Percentiles rank a stretch among this genome's conserved stretches.
Conservation (phyloP, 2,797 vertebrate genomes). For the Hylomyscus alleni region DNA sequence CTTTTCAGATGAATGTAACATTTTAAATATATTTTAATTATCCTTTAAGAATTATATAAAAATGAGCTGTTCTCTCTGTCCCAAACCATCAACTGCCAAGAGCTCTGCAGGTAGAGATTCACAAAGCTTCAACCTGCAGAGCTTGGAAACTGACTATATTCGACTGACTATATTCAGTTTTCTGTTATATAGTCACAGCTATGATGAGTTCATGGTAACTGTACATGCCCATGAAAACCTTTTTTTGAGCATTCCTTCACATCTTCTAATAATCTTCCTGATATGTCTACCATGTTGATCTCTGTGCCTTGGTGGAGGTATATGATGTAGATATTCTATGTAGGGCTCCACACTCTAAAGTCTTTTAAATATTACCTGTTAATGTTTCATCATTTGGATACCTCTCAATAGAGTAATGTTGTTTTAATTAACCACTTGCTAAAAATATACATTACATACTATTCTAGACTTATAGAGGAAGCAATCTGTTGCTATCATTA, state of each 20-base stretch:
- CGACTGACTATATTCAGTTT: not conserved
- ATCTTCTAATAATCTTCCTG: not conserved
- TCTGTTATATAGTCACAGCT: not conserved
- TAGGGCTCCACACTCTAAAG: not conserved
- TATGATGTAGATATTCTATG: not conserved
- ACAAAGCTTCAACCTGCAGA: not conserved
- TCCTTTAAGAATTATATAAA: not conserved
- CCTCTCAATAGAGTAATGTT: not conserved
- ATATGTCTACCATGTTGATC: not conserved
- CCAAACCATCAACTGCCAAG: not conserved
- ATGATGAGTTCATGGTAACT: not conserved
- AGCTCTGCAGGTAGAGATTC: not conserved
- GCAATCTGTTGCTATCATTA: not conserved
- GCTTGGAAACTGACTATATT: not conserved
- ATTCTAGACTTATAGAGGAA: not conserved
- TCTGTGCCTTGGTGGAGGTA: not conserved
- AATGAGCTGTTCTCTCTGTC: not conserved
- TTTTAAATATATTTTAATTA: not conserved
- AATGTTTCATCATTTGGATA: not conserved
- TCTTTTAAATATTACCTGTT: not conserved
- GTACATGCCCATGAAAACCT: not conserved
- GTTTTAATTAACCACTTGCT: slow-evolving; percentile 12
- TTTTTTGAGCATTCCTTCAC: not conserved
- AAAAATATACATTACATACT: not conserved
- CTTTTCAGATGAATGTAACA: not conserved